Percentiles rank a stretch among this genome's conserved stretches.
Conservation (phyloP, 1,140 invertebrate species). For the Musca vetustissima region DNA sequence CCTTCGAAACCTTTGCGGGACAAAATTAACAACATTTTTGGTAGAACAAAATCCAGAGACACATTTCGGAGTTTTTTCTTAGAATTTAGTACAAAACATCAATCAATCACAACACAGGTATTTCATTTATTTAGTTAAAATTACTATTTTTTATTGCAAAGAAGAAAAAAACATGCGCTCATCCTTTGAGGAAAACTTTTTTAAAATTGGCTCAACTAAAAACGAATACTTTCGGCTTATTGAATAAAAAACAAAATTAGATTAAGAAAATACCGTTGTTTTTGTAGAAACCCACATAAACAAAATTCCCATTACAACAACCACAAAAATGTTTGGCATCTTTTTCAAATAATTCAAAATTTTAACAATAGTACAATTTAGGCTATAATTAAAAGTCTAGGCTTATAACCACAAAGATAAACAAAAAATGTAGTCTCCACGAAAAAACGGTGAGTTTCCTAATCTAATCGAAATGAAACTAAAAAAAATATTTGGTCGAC, state of each 20-base stretch:
- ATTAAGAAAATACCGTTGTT: conserved; percentile 34
- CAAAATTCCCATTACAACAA: conserved; percentile 25
- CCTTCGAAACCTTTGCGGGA: background rate
- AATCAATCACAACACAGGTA: too few relatives aligned
- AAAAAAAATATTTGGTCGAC: background rate
- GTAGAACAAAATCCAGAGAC: too few relatives aligned
- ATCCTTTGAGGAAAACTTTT: background rate
- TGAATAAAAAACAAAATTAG: conserved; percentile 27
- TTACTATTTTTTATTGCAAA: background rate
- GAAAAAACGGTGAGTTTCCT: conserved; percentile 51
- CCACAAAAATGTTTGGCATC: conserved; percentile 48
- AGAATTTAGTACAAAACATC: too few relatives aligned
- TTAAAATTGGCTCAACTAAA: background rate
- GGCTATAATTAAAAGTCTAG: conserved; percentile 45
- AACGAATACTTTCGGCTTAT: background rate
- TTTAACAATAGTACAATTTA: conserved; percentile 52
- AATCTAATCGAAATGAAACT: conserved; percentile 38
- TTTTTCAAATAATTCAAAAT: conserved; percentile 36
- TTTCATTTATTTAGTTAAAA: too few relatives aligned
- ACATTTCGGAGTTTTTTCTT: too few relatives aligned
- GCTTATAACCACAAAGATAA: conserved; percentile 35
- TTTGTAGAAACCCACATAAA: conserved; percentile 6
- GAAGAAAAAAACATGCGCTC: conserved; percentile 1
- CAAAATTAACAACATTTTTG: conserved; percentile 2
- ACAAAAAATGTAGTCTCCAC: conserved; percentile 15